Percentiles rank a stretch among this genome's conserved stretches.
These are phyloP conservation scores for Lasius fuliginosus DNA, from an alignment of 2,888 invertebrate species.

Conservation along the genomic window DNA sequence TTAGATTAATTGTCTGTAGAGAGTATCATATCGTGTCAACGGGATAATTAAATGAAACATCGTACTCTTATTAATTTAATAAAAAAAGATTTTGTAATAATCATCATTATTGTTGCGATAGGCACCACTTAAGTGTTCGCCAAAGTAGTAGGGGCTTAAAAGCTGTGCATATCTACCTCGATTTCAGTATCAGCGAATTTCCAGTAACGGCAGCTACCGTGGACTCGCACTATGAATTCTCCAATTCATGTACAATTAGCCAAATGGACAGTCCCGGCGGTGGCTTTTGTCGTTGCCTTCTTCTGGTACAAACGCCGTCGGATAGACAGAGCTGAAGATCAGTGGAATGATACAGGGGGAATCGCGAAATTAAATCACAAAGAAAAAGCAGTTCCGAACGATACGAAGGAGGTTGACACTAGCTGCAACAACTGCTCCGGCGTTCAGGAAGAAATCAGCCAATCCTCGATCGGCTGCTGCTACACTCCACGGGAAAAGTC, in stretches of 20 bases:
- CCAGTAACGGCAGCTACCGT: constrained; percentile 89
- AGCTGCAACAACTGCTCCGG: constrained; percentile 77
- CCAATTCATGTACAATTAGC: constrained; percentile 90
- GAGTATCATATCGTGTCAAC: neutral
- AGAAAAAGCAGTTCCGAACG: constrained; percentile 51
- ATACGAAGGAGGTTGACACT: constrained; percentile 46
- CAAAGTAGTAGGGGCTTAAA: neutral
- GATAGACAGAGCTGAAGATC: constrained; percentile 89
- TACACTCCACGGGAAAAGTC: constrained; percentile 61
- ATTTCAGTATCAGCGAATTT: constrained; percentile 69
- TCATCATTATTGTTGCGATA: neutral
- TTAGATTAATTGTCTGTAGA: neutral
- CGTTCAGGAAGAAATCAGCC: constrained; percentile 74
- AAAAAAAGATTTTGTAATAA: neutral
- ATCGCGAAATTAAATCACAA: constrained; percentile 67
- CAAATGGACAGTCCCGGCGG: constrained; percentile 93
- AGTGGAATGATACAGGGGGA: constrained; percentile 89
- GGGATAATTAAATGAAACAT: constrained; percentile 11
- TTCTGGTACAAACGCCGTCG: constrained; percentile 94
- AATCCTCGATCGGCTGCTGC: constrained; percentile 71
- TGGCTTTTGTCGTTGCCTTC: constrained; percentile 93
- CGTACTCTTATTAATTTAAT: neutral
- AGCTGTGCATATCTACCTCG: constrained; percentile 29
- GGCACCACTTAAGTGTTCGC: neutral
- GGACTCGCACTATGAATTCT: constrained; percentile 90